These are phyloP conservation scores for Argyrosomus japonicus DNA, from an alignment of 2,113 vertebrate species.

Conservation along the genomic window DNA sequence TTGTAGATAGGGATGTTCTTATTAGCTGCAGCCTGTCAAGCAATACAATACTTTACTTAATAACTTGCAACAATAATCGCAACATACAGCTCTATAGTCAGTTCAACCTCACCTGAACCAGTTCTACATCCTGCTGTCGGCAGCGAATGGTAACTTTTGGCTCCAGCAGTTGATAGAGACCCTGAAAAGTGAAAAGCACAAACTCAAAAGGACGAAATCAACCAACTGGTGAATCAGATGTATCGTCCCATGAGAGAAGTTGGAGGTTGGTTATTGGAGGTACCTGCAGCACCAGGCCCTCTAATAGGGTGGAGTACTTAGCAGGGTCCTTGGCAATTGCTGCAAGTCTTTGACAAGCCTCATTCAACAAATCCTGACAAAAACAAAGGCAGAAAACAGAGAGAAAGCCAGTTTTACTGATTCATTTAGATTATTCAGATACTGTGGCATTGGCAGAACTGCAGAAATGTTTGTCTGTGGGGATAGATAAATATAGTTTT, in stretches of 20 bases:
- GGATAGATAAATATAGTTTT: not conserved
- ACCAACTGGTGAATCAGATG: too few relatives aligned
- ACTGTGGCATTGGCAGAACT: not conserved
- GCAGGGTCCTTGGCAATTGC: slow-evolving; percentile 88
- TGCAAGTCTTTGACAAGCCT: slow-evolving; percentile 89
- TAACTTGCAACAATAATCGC: not conserved
- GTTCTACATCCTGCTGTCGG: slow-evolving; percentile 89
- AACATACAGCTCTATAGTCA: not conserved
- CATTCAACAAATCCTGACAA: slow-evolving; percentile 90
- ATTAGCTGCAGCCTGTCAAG: slow-evolving; percentile 86
- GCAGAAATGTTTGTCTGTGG: not conserved
- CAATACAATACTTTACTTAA: not conserved
- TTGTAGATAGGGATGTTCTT: slow-evolving; percentile 91
- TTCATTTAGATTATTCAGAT: not conserved
- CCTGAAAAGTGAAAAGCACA: slow-evolving; percentile 78
- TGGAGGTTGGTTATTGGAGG: not conserved
- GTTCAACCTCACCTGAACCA: slow-evolving; percentile 89
- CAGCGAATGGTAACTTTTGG: slow-evolving; percentile 90
- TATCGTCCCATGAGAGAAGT: not conserved
- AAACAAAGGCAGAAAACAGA: not conserved
- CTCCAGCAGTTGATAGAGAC: slow-evolving; percentile 94
- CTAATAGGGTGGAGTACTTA: slow-evolving; percentile 89
- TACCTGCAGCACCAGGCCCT: slow-evolving; percentile 95
- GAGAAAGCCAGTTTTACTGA: not conserved
- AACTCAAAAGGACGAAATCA: not conserved